These are phyloP conservation scores for Leptopilina clavipes DNA, from an alignment of 1,140 invertebrate species.

Conservation along the genomic window DNA sequence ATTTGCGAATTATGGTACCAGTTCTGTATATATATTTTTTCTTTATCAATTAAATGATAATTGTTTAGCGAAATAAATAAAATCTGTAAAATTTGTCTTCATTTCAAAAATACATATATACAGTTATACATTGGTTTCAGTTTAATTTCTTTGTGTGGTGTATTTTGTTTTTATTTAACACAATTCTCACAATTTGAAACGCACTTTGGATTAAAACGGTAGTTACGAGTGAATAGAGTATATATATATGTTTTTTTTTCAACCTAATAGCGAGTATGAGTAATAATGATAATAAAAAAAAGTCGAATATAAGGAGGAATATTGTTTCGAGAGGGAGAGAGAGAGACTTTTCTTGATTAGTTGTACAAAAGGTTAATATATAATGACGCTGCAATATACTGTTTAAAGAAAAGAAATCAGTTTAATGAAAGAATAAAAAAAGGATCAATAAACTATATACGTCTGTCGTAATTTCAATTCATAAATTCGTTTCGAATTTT, in stretches of 20 bases:
- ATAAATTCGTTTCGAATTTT: not conserved
- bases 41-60: too few relatives aligned
- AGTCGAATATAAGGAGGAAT: not conserved
- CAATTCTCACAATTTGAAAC: not conserved
- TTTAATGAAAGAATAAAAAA: slow-evolving; percentile 4
- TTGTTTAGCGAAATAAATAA: too few relatives aligned
- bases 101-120: not conserved
- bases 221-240: not conserved
- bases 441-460: not conserved
- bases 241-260: too few relatives aligned
- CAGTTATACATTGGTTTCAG: not conserved
- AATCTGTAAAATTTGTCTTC: too few relatives aligned
- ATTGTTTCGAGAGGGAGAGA: not conserved
- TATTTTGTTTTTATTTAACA: not conserved
- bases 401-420: not conserved
- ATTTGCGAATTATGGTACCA: too few relatives aligned
- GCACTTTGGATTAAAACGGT: slow-evolving; percentile 3
- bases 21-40: too few relatives aligned
- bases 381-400: slow-evolving; percentile 7
- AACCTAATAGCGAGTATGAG: not conserved
- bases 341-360: not conserved
- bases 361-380: slow-evolving; percentile 4
- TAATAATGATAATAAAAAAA: not conserved
- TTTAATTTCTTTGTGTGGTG: not conserved
- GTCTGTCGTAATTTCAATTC: not conserved